Base-by-base conservation (phyloP, 2,797 vertebrate species). In the Percopsis omiscomaycus region DNA sequence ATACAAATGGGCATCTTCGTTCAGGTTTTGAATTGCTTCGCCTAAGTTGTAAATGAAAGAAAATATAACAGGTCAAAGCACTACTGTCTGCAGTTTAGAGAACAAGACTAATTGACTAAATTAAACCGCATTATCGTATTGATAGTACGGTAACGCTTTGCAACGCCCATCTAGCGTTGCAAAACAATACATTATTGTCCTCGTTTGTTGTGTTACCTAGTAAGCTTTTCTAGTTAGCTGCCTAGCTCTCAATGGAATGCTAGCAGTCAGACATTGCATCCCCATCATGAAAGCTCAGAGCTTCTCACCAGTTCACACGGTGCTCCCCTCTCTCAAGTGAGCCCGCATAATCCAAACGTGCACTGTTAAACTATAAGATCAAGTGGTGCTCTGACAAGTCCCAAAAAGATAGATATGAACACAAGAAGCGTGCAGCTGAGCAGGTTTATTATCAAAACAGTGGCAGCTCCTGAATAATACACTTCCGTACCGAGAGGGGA, bases 271-370 rank as follows among this genome's bases (percentile, higher is more conserved):
- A 44, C 22, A 22, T 62, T 42, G 13, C 37, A 75, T 76, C 79
- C 15, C 32, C 64, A 64, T 67, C 64, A 73, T 80, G 62, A 73
- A 77, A 66, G 64, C 66, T 65, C 22, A 37, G n/a, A 47, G 46
- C 15, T 52, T 69, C 91, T 91, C 84, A 93, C 91, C 92, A 88
- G 85, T 88, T 85, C 68, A 81, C 82, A 83, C 87, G 86, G 82
- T 71, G 84, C 86, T 74, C 80, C 87, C 86, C 78, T 72, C 84
- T 80, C 77, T 76, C 77, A 69, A 79, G 78, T 77, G 75, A 68
- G 77, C 81, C 75, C 71, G 77, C 91, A 93, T 92, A 85, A 71
- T 89, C 77, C 76, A 81, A 74, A 45, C 61, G 58, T 55, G 28
- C n/a, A 55, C 14, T 71, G 67, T 69, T 57, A 37, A 64, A 57